Percentiles rank a stretch among this genome's conserved stretches.
Conservation (phyloP, 2,888 invertebrate species). For the Eupeodes latifasciatus region DNA sequence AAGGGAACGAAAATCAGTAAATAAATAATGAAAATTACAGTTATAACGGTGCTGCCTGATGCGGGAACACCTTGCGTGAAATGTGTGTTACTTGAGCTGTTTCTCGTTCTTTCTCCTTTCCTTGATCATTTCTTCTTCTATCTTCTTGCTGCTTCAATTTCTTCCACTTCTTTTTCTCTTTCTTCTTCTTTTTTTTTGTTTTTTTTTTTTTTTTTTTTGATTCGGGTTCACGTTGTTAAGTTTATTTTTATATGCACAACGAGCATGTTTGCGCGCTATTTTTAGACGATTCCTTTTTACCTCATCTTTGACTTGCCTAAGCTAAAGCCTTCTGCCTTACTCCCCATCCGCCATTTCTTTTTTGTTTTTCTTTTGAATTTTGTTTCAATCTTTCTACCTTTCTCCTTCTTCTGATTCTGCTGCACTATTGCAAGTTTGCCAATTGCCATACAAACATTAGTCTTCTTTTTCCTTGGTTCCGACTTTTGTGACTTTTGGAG, state of each 20-base stretch:
- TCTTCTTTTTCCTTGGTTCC: slow-evolving; percentile 30
- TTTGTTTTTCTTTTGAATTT: not conserved
- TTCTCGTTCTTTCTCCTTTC: slow-evolving; percentile 38
- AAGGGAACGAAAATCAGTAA: slow-evolving; percentile 58
- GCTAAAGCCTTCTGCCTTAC: slow-evolving; percentile 38
- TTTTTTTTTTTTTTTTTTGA: not conserved
- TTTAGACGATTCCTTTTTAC: slow-evolving; percentile 72
- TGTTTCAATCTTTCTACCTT: slow-evolving; percentile 1
- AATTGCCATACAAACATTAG: slow-evolving; percentile 20
- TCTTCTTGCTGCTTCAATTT: no score
- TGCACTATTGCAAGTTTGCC: not conserved
- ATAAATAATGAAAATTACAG: slow-evolving; percentile 77
- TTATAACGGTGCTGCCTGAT: slow-evolving; percentile 78
- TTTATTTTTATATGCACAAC: slow-evolving; percentile 65
- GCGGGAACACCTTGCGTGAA: slow-evolving; percentile 79
- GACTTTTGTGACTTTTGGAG: slow-evolving; percentile 38
- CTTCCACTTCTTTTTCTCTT: not conserved
- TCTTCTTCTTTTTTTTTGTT: not conserved
- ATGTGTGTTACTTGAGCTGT: slow-evolving; percentile 77
- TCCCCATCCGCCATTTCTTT: slow-evolving; percentile 17
- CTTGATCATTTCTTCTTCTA: slow-evolving; percentile 63
- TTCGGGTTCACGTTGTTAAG: slow-evolving; percentile 31
- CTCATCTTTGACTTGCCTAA: slow-evolving; percentile 33
- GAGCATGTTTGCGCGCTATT: slow-evolving; percentile 73
- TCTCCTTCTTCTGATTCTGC: slow-evolving; percentile 5